Percentiles rank a stretch among this genome's conserved stretches.
Evolutionary conservation across 64 coral and sea anemone species (phyloP).

Genomic region (Acropora tenuis): DNA sequence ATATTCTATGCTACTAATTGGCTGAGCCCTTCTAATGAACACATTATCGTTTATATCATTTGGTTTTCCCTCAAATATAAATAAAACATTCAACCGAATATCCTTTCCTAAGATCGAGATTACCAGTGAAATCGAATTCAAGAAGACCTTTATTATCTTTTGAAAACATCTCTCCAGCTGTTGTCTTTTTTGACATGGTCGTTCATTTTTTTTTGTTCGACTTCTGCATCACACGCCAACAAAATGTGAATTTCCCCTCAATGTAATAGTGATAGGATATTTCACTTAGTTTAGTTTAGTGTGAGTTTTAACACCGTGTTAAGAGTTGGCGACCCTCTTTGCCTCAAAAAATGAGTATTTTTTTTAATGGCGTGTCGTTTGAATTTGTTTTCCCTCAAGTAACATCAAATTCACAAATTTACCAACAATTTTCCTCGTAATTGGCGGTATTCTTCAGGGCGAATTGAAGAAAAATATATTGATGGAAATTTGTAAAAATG

Average conservation of each 20-base stretch:
- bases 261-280: background rate
- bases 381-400: background rate
- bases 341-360: background rate
- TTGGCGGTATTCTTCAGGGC: background rate
- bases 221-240: background rate
- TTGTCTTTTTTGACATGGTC: background rate
- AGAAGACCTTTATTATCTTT: background rate
- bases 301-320: background rate
- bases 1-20: background rate
- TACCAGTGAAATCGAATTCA: background rate
- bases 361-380: background rate
- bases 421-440: background rate
- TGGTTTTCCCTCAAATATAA: background rate
- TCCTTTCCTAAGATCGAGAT: background rate
- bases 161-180: background rate
- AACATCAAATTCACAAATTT: conserved; percentile 6
- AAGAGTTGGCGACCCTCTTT: background rate
- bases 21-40: background rate
- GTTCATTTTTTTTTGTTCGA: background rate
- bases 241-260: background rate
- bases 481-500: background rate
- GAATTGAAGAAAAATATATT: background rate
- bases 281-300: too few species aligned
- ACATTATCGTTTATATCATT: background rate
- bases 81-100: background rate